Evolutionary conservation across 2,888 invertebrate genomes (phyloP).

Genomic region (Ernsta delagoae): DNA sequence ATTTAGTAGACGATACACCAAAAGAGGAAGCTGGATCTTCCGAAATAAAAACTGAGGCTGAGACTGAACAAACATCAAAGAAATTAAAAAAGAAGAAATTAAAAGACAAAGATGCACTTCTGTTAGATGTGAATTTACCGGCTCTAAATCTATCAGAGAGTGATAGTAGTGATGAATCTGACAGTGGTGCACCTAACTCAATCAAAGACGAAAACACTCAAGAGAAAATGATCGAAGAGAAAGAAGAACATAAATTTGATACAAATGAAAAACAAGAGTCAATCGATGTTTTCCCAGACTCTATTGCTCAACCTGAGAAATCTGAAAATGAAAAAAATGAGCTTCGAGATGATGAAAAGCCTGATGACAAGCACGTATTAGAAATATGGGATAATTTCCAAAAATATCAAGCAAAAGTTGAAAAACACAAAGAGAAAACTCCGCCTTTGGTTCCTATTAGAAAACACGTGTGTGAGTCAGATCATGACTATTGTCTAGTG

Average conservation of each 20-base stretch:
- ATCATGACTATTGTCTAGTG: constrained; percentile 91
- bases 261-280: constrained; percentile 42
- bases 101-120: constrained; percentile 77
- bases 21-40: constrained; percentile 64
- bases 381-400: constrained; percentile 71
- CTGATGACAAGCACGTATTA: constrained; percentile 86
- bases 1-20: constrained; percentile 68
- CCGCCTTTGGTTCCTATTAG: constrained; percentile 76
- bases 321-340: constrained; percentile 56
- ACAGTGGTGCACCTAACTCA: constrained; percentile 61
- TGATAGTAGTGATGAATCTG: constrained; percentile 90
- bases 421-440: constrained; percentile 80
- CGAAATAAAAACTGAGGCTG: constrained; percentile 62
- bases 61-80: constrained; percentile 65
- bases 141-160: constrained; percentile 94
- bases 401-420: constrained; percentile 89
- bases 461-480: constrained; percentile 86
- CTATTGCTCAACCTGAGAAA: constrained; percentile 43
- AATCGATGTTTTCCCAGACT: constrained; percentile 40
- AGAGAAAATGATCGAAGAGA: constrained; percentile 48
- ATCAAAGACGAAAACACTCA: constrained; percentile 51
- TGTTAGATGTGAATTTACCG: constrained; percentile 87
- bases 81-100: constrained; percentile 77
- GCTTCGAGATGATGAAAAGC: constrained; percentile 71
- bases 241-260: constrained; percentile 49